These are phyloP conservation scores for Sphyrna mokarran DNA, from an alignment of 2,113 vertebrate species.

Conservation along the genomic window DNA sequence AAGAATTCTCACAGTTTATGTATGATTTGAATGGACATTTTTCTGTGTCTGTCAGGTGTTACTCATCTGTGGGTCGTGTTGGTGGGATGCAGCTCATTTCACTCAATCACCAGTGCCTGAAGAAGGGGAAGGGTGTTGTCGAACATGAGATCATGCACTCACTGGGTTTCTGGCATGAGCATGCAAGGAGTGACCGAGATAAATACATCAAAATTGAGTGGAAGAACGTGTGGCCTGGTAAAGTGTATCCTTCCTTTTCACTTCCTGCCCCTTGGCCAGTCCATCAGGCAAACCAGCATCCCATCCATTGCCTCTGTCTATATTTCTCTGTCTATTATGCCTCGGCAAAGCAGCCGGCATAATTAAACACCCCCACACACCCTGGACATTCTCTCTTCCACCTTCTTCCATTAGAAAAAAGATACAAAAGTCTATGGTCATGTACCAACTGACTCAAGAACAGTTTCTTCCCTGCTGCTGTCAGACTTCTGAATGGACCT, in stretches of 20 bases:
- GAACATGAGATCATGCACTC: slow-evolving; percentile 66
- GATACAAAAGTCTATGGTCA: too few relatives aligned
- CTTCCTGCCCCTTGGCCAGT: too few relatives aligned
- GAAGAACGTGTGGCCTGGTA: slow-evolving; percentile 55
- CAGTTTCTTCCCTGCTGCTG: too few relatives aligned
- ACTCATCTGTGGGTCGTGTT: slow-evolving; percentile 54
- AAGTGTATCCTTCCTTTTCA: background rate
- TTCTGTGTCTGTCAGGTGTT: slow-evolving; percentile 53
- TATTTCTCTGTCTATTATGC: too few relatives aligned
- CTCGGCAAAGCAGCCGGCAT: too few relatives aligned
- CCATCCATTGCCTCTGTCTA: too few relatives aligned
- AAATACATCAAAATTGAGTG: slow-evolving; percentile 49
- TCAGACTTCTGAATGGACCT: too few relatives aligned
- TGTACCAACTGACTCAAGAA: too few relatives aligned
- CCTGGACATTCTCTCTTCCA: too few relatives aligned
- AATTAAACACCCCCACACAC: too few relatives aligned
- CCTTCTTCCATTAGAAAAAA: too few relatives aligned
- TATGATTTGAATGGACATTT: fast-evolving
- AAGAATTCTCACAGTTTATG: background rate
- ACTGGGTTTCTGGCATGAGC: slow-evolving; percentile 68
- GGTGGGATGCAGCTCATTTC: slow-evolving; percentile 57
- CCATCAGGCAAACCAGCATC: too few relatives aligned
- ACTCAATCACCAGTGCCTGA: slow-evolving; percentile 46
- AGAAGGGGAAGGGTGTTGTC: slow-evolving; percentile 54
- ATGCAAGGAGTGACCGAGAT: slow-evolving; percentile 57